Percentiles rank a stretch among this genome's conserved stretches.
These are phyloP conservation scores for Montipora sp. DNA, from an alignment of 64 coral and sea anemone species.

Conservation along the genomic window DNA sequence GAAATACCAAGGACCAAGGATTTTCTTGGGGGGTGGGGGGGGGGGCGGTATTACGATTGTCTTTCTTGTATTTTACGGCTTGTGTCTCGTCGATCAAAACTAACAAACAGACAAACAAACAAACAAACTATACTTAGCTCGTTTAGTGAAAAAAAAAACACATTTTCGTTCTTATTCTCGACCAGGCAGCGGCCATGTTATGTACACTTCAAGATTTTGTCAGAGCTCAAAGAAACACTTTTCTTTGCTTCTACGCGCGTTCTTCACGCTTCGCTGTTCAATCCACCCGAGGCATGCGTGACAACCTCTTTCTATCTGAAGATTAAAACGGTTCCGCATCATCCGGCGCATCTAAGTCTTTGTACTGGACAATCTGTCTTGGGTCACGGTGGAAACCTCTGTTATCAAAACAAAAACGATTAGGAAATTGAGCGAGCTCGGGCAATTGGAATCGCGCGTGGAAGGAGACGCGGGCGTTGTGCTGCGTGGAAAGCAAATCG, in stretches of 20 bases:
- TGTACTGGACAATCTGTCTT: conserved; percentile 90
- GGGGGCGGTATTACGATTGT: no score
- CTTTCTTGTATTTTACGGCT: no score
- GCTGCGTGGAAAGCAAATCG: background rate
- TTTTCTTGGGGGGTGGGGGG: no score
- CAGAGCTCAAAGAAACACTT: background rate
- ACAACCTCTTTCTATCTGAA: background rate
- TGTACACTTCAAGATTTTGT: background rate
- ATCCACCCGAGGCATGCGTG: background rate
- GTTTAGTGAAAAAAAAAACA: background rate
- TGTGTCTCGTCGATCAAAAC: no score
- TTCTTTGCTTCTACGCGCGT: background rate
- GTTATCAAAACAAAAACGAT: background rate
- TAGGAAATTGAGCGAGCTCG: background rate
- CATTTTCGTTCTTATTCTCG: no score
- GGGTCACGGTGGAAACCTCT: conserved; percentile 90
- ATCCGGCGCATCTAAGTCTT: conserved; percentile 96
- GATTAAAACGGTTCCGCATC: conserved; percentile 76
- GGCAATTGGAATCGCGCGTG: background rate
- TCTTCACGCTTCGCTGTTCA: background rate
- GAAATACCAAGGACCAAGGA: background rate
- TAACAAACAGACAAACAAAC: no score
- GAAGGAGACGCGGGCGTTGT: background rate
- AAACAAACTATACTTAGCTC: no score
- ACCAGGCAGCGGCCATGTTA: background rate